A percentile compares a stretch with the other conserved stretches of the same genome.
These are phyloP conservation scores for Apis florea DNA, from an alignment of 1,140 invertebrate genomes.

Conservation along the genomic window DNA sequence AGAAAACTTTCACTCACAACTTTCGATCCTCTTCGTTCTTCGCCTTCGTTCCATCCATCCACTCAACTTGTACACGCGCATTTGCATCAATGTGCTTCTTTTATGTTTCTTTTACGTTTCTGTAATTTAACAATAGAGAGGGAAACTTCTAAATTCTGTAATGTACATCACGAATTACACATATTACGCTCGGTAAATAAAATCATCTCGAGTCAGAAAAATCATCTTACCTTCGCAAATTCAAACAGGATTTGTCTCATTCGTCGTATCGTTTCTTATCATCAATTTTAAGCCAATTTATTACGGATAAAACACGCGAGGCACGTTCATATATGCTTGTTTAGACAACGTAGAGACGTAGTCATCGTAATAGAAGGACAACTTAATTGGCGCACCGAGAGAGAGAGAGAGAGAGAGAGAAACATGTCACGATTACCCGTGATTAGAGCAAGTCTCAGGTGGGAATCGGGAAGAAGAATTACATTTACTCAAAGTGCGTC, in stretches of 20 bases:
- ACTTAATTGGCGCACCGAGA: conserved; percentile 56
- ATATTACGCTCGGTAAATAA: not conserved
- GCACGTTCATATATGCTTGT: conserved; percentile 39
- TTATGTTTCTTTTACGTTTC: not conserved
- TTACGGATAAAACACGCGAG: not conserved
- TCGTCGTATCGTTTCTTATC: not conserved
- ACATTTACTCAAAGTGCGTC: conserved; percentile 50
- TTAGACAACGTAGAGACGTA: conserved; percentile 26
- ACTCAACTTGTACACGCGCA: not conserved
- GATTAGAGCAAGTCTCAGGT: not conserved
- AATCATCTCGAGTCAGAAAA: not conserved
- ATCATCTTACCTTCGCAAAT: not conserved
- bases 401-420: not conserved
- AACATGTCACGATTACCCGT: too few species aligned
- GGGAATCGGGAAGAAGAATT: not conserved
- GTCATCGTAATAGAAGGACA: not conserved
- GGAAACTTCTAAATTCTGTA: not conserved
- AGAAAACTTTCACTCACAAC: conserved; percentile 1
- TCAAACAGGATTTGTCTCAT: too few species aligned
- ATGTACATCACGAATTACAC: not conserved
- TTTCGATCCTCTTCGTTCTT: not conserved
- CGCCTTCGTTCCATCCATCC: not conserved
- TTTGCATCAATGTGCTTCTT: conserved; percentile 23
- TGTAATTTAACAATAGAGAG: not conserved
- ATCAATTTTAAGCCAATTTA: not conserved